These are phyloP conservation scores for Perognathus longimembris DNA, from an alignment of 2,113 vertebrate genomes.

Conservation along the genomic window DNA sequence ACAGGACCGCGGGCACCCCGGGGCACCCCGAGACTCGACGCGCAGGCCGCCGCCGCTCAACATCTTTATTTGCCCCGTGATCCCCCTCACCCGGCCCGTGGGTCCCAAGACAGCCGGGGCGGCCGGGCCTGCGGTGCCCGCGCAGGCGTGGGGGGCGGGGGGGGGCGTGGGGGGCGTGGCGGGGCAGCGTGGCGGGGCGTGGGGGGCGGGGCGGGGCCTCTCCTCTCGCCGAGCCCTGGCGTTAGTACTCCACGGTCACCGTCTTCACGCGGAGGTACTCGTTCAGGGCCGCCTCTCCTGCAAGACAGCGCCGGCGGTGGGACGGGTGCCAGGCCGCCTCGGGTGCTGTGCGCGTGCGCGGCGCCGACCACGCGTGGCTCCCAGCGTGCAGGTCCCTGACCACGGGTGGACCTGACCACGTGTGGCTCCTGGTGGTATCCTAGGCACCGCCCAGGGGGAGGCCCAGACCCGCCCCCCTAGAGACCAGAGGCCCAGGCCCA, in stretches of 20 bases:
- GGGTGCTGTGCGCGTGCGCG: background rate
- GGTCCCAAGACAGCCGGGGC: background rate
- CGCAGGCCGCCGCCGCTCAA: background rate
- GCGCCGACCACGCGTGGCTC: no score
- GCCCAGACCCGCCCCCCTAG: background rate
- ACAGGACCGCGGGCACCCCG: background rate
- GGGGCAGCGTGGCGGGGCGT: background rate
- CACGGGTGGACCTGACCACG: no score
- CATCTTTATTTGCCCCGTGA: conserved; percentile 1
- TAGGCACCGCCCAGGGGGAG: background rate
- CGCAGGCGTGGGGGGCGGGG: no score
- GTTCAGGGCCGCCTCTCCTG: conserved; percentile 93
- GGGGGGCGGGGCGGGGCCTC: background rate
- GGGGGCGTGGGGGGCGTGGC: rapidly evolving
- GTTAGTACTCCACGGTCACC: conserved; percentile 92
- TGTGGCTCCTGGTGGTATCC: background rate
- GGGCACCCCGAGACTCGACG: background rate
- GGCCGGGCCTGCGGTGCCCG: background rate
- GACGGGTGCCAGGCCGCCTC: background rate
- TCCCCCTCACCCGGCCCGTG: background rate
- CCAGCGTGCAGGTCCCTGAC: no score
- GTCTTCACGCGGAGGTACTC: conserved; percentile 94
- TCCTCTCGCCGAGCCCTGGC: background rate
- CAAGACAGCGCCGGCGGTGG: conserved; percentile 1
- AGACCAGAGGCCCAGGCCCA: conserved; percentile 75